Conservation (phyloP, 64 coral and sea anemone genomes). For the Montipora sp. region DNA sequence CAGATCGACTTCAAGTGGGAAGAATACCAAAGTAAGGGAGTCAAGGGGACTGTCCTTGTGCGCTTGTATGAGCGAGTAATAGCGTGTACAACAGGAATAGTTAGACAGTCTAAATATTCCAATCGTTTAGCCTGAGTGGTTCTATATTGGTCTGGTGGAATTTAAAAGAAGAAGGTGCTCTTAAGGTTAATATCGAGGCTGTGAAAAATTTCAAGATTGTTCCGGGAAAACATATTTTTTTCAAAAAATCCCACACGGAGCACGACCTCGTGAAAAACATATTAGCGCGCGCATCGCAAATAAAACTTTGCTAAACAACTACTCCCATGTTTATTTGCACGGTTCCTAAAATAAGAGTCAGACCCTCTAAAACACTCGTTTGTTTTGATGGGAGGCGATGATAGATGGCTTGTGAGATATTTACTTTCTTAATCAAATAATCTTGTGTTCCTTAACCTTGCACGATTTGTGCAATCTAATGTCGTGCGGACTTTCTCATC, state of each 20-base stretch:
- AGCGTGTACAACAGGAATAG: no score
- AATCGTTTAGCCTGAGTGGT: background rate
- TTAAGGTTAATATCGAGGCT: background rate
- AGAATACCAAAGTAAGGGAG: background rate
- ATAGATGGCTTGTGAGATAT: slow-evolving; percentile 26
- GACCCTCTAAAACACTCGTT: slow-evolving; percentile 25
- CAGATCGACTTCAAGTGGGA: background rate
- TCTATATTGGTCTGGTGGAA: background rate
- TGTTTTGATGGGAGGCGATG: background rate
- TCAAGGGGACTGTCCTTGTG: background rate
- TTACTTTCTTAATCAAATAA: background rate
- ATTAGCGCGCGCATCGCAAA: background rate
- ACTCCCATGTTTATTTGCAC: background rate
- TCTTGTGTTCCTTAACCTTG: background rate
- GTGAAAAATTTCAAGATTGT: background rate
- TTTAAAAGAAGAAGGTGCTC: background rate
- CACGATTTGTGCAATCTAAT: no score
- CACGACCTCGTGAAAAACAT: background rate
- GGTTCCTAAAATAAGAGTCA: background rate
- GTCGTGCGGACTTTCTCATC: no score
- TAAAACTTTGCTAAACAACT: background rate
- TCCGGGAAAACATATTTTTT: background rate
- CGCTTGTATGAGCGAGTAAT: background rate
- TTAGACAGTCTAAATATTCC: background rate
- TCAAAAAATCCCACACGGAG: background rate